phyloP scores from a whole-genome alignment of 1,140 invertebrate species.

The Rhyacophila brunnea region DNA sequence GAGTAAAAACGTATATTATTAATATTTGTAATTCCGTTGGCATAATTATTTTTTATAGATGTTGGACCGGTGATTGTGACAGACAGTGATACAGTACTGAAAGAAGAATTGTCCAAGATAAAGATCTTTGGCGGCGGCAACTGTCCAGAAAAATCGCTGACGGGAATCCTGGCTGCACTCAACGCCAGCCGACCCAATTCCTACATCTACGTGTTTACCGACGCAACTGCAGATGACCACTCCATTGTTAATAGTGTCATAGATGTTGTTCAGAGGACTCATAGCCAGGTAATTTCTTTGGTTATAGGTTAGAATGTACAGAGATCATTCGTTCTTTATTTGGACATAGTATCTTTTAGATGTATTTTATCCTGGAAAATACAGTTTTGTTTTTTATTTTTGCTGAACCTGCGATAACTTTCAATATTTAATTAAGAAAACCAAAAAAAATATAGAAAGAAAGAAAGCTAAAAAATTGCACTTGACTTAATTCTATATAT shows the following conservation, averaged over 20 bases:
- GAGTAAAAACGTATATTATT: too few relatives aligned
- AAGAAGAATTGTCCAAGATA: slow-evolving; percentile 56
- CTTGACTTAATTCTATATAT: too few relatives aligned
- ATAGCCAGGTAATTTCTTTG: slow-evolving; percentile 59
- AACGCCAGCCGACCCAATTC: slow-evolving; percentile 64
- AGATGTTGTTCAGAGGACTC: slow-evolving; percentile 66
- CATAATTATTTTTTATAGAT: too few relatives aligned
- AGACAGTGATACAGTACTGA: slow-evolving; percentile 59
- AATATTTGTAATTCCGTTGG: too few relatives aligned
- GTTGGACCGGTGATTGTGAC: slow-evolving; percentile 65
- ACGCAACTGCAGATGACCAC: slow-evolving; percentile 70
- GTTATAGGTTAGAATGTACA: not conserved
- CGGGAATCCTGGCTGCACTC: slow-evolving; percentile 64
- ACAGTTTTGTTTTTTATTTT: too few relatives aligned
- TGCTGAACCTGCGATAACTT: too few relatives aligned
- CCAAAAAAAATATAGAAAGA: too few relatives aligned
- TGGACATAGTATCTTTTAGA: too few relatives aligned
- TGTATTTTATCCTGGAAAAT: too few relatives aligned
- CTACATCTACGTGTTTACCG: slow-evolving; percentile 76
- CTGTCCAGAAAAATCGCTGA: slow-evolving; percentile 71
- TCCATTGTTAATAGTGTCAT: slow-evolving; percentile 62
- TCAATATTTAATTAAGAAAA: too few relatives aligned
- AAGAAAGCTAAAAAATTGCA: too few relatives aligned
- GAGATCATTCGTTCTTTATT: not conserved
- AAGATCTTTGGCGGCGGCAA: slow-evolving; percentile 71